These are phyloP conservation scores for Hystrix cristata DNA, from an alignment of 2,113 vertebrate genomes.

Conservation along the genomic window DNA sequence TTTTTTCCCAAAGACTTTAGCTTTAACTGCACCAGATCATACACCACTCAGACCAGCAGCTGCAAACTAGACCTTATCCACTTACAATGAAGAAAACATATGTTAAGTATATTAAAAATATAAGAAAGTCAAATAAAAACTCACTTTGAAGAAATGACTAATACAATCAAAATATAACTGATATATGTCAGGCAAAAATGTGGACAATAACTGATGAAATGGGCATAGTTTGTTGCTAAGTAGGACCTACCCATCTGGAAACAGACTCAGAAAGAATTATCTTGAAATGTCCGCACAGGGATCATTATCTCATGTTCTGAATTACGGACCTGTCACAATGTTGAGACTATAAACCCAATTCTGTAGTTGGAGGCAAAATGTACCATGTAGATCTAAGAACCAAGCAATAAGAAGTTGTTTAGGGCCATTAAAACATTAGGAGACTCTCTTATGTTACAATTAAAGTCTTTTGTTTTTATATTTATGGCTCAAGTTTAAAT, in stretches of 20 bases:
- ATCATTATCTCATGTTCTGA: background rate
- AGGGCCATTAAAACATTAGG: background rate
- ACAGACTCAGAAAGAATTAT: background rate
- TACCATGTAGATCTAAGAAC: background rate
- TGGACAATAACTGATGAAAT: background rate
- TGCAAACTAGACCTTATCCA: background rate
- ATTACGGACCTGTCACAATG: background rate
- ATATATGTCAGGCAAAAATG: background rate
- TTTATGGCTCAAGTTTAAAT: slow-evolving; percentile 36
- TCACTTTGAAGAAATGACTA: background rate
- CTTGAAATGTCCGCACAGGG: background rate
- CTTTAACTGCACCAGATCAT: background rate
- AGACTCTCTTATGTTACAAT: background rate
- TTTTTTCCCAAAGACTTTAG: background rate
- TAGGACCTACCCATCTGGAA: background rate
- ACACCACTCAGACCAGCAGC: background rate
- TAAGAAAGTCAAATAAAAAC: slow-evolving; percentile 7
- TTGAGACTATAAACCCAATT: background rate
- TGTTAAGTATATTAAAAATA: background rate
- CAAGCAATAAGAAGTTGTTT: background rate
- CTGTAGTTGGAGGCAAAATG: background rate
- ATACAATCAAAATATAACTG: background rate
- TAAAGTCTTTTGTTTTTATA: background rate
- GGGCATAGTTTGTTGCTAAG: background rate
- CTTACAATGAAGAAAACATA: background rate